These are phyloP conservation scores for Heliangelus exortis DNA, from an alignment of 2,797 vertebrate species.

Conservation along the genomic window DNA sequence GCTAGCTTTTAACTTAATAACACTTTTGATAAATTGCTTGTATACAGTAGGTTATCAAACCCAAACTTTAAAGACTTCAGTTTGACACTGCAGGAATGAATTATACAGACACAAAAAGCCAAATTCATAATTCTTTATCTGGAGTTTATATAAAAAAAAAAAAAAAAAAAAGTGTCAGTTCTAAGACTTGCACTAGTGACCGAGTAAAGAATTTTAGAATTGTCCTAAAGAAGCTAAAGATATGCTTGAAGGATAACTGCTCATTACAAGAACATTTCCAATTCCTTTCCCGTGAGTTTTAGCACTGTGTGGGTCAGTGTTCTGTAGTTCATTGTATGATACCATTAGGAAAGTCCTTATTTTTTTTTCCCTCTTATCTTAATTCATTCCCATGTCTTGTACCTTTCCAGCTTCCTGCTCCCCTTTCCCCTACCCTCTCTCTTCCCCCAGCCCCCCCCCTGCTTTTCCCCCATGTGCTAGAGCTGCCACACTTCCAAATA, in stretches of 20 bases:
- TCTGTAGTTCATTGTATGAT: not conserved
- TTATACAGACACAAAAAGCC: slow-evolving; percentile 16
- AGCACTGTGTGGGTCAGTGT: not conserved
- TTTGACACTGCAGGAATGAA: slow-evolving; percentile 48
- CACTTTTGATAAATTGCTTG: slow-evolving; percentile 54
- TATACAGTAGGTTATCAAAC: slow-evolving; percentile 31
- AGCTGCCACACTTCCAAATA: not conserved
- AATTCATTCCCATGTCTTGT: not conserved
- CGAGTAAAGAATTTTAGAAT: not conserved
- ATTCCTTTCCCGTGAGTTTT: not conserved
- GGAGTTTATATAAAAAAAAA: not conserved
- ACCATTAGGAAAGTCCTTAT: not conserved
- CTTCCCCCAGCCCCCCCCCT: not conserved
- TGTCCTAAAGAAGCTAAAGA: not conserved
- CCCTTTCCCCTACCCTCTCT: too few relatives aligned
- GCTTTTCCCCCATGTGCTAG: not conserved
- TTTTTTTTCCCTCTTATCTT: not conserved
- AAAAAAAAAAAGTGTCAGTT: not conserved
- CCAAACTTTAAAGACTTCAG: slow-evolving; percentile 50
- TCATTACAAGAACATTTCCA: not conserved
- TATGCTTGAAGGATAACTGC: not conserved
- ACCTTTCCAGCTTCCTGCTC: not conserved
- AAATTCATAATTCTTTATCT: slow-evolving; percentile 18
- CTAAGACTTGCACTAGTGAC: not conserved
- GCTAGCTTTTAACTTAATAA: slow-evolving; percentile 45